These are phyloP conservation scores for Nothoprocta pentlandii DNA, from an alignment of 2,113 vertebrate genomes.

Conservation along the genomic window DNA sequence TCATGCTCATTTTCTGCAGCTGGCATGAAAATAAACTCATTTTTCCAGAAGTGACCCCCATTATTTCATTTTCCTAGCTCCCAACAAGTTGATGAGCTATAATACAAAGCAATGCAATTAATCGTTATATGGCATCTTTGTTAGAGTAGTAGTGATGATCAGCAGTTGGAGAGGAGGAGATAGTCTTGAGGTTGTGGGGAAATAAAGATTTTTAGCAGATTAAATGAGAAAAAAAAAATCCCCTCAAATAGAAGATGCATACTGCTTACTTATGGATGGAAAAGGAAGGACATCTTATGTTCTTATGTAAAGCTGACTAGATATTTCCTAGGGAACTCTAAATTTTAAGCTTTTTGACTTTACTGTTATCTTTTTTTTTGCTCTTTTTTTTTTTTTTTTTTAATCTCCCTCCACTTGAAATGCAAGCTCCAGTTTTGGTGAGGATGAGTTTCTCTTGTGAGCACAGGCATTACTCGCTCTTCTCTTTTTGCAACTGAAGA, in stretches of 20 bases:
- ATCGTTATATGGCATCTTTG: slow-evolving; percentile 69
- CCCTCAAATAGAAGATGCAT: not conserved
- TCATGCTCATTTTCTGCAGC: slow-evolving; percentile 80
- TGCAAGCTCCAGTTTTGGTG: not conserved
- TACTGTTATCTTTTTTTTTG: not conserved
- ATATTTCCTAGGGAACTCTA: not conserved
- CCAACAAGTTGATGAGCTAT: slow-evolving; percentile 76
- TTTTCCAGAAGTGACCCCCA: slow-evolving; percentile 81
- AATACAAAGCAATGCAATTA: slow-evolving; percentile 79
- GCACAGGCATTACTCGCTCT: not conserved
- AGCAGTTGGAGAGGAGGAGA: slow-evolving; percentile 63
- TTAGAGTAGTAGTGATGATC: slow-evolving; percentile 59
- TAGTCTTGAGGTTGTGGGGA: slow-evolving; percentile 39
- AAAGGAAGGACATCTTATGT: not conserved
- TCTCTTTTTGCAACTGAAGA: not conserved
- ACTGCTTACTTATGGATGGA: not conserved
- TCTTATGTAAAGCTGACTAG: fast-evolving
- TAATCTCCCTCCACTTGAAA: not conserved
- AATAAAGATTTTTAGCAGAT: slow-evolving; percentile 49
- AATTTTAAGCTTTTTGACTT: not conserved
- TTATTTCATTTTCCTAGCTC: slow-evolving; percentile 81
- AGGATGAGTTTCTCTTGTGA: not conserved
- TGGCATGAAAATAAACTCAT: slow-evolving; percentile 82
- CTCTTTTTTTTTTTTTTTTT: not conserved
- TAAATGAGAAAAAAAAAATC: slow-evolving; percentile 34